Evolutionary conservation across 2,113 vertebrate genomes (phyloP), one percentile per base, ranked within the genome.

Genomic region (Chaetodon trifascialis): DNA sequence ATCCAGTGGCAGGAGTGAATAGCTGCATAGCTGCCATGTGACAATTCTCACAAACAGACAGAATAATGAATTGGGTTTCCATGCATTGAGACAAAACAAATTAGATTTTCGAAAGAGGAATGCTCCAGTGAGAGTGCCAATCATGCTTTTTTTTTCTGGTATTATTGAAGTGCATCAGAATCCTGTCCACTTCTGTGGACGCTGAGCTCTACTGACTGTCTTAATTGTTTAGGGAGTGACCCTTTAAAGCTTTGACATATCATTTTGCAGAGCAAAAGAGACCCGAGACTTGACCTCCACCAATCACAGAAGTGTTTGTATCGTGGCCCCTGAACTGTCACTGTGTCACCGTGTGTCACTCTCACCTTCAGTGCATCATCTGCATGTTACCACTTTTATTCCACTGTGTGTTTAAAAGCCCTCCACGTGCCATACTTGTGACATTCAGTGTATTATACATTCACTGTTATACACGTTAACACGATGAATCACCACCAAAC

Each of bases 231-330:
- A 21, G 3, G 34, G 34, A 73, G 42, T 42, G 74, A 63, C 59
- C 69, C 44, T 80, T 80, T 83, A 69, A 82, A 83, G 65, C 70
- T 85, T 65, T 19, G 38, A 38, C 44, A 16, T 52, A 25, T 63
- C 10, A 0, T 80, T 62, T 25, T 38, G 14, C 51, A 21, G 36
- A 47, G n/a, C 44, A 56, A 30, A 63, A 47, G 9, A 12, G 46
- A 11, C 42, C 52, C 0, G 1, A 68, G 25, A 66, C 46, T 46
- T 60, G 55, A 78, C 36, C 17, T 63, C 49, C n/a, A 54, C 17
- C 25, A 4, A 2, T 63, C 72, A 52, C n/a, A 46, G 11, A 65
- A 21, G 44, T 36, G 40, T 46, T 69, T 4, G 6, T 2, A 3
- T 30, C 17, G 6, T 52, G 3, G 14, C 47, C 51, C 23, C n/a